These are phyloP conservation scores for Helarctos malayanus DNA, from an alignment of 2,797 vertebrate species.

Conservation along the genomic window DNA sequence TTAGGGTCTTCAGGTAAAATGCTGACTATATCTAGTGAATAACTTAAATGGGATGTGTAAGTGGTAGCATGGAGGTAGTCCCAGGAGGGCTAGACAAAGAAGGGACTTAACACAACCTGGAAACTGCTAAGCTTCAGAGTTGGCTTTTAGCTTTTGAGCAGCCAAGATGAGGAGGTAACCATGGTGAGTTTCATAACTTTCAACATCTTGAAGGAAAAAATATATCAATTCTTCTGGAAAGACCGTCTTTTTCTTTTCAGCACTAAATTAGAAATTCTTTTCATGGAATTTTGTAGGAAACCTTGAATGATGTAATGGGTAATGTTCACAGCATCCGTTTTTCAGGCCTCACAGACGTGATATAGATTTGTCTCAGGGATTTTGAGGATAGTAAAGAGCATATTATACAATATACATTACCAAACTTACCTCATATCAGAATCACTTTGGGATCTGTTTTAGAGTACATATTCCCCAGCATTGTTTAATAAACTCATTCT, in stretches of 20 bases:
- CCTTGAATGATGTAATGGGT: not conserved
- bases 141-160: not conserved
- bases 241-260: not conserved
- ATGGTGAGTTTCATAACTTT: conserved; percentile 22
- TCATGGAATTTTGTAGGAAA: conserved; percentile 21
- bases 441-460: not conserved
- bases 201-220: not conserved
- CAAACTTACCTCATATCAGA: not conserved
- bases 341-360: not conserved
- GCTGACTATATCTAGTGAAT: not conserved
- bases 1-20: not conserved
- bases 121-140: not conserved
- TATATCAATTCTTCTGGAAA: not conserved
- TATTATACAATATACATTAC: not conserved
- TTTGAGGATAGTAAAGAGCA: not conserved
- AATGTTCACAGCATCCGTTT: not conserved
- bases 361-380: not conserved
- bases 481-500: not conserved
- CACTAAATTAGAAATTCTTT: conserved; percentile 23
- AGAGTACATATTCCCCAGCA: not conserved
- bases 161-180: not conserved
- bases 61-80: not conserved
- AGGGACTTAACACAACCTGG: not conserved
- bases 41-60: not conserved
- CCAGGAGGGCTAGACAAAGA: not conserved